Conservation (phyloP, 2,888 invertebrate species). For the Chironomus riparius region DNA sequence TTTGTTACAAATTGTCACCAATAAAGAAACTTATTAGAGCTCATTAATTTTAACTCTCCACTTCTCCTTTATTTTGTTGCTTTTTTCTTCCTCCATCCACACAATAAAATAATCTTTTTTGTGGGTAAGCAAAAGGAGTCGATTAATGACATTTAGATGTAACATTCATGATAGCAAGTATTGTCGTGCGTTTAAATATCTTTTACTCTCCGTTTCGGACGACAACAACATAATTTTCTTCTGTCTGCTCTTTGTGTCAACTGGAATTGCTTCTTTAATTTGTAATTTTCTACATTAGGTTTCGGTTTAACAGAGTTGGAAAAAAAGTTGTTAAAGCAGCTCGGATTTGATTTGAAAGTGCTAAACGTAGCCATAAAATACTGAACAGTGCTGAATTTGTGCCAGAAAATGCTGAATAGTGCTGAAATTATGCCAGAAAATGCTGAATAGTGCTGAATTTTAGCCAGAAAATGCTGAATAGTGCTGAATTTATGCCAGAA, state of each 20-base stretch:
- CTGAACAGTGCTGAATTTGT: too few relatives aligned
- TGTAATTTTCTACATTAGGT: too few relatives aligned
- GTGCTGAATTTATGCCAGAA: too few relatives aligned
- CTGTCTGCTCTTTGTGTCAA: not conserved
- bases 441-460: too few relatives aligned
- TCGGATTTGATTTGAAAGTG: not conserved
- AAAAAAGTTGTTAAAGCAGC: not conserved
- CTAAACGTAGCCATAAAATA: too few relatives aligned
- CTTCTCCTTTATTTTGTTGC: not conserved
- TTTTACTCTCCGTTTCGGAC: not conserved
- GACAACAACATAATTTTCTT: slow-evolving; percentile 17
- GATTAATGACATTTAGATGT: slow-evolving; percentile 17
- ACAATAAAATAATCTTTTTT: not conserved
- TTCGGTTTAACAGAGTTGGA: not conserved
- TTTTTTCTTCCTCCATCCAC: not conserved
- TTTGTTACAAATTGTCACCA: slow-evolving; percentile 26
- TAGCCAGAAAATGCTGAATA: too few relatives aligned
- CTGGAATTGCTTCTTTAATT: not conserved
- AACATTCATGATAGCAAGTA: slow-evolving; percentile 2
- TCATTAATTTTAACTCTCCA: not conserved
- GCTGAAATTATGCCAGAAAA: too few relatives aligned
- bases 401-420: too few relatives aligned
- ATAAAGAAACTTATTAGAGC: slow-evolving; percentile 7
- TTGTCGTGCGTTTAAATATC: too few relatives aligned
- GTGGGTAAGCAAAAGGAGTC: not conserved